Evolutionary conservation across 2,888 invertebrate genomes (phyloP).

Genomic region (Caenorhabditis sp.): DNA sequence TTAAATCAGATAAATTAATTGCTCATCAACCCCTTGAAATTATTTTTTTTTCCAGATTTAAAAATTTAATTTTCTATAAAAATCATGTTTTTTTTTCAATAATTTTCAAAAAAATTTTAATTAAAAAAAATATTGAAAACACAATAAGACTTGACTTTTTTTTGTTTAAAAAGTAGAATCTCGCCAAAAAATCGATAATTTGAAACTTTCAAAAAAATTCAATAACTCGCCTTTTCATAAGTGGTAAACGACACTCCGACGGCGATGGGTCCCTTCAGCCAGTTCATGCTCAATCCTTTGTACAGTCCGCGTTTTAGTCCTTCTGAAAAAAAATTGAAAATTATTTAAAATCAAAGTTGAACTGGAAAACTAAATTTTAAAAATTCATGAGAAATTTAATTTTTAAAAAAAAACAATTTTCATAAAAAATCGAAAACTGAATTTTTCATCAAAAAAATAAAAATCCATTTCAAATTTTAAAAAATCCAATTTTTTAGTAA

Average conservation of each 20-base stretch:
- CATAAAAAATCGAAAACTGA: too few relatives aligned
- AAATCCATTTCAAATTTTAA: too few relatives aligned
- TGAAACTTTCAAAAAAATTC: constrained; percentile 12
- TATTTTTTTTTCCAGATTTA: neutral
- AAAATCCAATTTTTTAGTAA: too few relatives aligned
- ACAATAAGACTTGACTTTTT: too few relatives aligned
- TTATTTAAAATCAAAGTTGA: too few relatives aligned
- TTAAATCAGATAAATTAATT: too few relatives aligned
- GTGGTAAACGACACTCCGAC: constrained; percentile 96
- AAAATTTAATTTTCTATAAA: neutral
- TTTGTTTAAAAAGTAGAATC: too few relatives aligned
- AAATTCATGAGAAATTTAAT: neutral
- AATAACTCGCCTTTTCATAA: constrained; percentile 87
- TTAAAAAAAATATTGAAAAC: too few relatives aligned
- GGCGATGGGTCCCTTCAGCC: constrained; percentile 90
- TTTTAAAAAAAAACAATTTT: too few relatives aligned
- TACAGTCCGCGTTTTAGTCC: constrained; percentile 93
- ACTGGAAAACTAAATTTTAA: neutral
- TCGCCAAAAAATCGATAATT: neutral
- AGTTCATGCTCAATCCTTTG: constrained; percentile 99
- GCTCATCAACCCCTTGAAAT: too few relatives aligned
- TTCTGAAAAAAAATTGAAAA: constrained; percentile 85
- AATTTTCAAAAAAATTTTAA: neutral
- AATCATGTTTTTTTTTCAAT: constrained; percentile 22
- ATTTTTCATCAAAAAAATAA: too few relatives aligned